These are phyloP conservation scores for Andrena bucephala DNA, from an alignment of 2,888 invertebrate genomes.

Conservation along the genomic window DNA sequence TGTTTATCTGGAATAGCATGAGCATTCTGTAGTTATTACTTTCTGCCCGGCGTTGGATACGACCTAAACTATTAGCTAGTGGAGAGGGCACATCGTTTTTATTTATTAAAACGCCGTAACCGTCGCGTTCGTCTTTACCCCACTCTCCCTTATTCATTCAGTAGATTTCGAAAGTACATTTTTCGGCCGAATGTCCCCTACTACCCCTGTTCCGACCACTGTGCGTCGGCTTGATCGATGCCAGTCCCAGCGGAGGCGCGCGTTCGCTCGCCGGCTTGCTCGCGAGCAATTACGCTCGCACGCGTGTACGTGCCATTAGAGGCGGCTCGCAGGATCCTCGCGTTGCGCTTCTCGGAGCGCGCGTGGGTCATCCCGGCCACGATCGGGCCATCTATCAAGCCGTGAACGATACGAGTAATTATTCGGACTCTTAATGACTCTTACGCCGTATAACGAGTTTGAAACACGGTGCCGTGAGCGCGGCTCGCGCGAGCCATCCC, in stretches of 20 bases:
- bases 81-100: no score
- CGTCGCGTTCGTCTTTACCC: no score
- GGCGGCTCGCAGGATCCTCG: conserved; percentile 61
- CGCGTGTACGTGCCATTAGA: conserved; percentile 51
- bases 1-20: no score
- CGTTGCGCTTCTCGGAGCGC: conserved; percentile 41
- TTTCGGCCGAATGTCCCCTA: no score
- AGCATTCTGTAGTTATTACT: no score
- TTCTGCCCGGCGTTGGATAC: no score
- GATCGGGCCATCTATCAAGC: conserved; percentile 76
- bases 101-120: no score
- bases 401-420: conserved; percentile 76
- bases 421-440: conserved; percentile 76
- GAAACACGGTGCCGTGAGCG: conserved; percentile 53
- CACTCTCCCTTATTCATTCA: no score
- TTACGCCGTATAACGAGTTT: conserved; percentile 72
- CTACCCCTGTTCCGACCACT: no score
- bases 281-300: conserved; percentile 56
- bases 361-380: conserved; percentile 74
- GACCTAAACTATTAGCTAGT: no score
- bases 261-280: conserved; percentile 25
- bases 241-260: conserved; percentile 8
- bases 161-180: no score
- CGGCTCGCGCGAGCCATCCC: conserved; percentile 7
- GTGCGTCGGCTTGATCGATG: conserved; percentile 15